phyloP scores from a whole-genome alignment of 2,888 invertebrate species.

The Drosophila testacea region DNA sequence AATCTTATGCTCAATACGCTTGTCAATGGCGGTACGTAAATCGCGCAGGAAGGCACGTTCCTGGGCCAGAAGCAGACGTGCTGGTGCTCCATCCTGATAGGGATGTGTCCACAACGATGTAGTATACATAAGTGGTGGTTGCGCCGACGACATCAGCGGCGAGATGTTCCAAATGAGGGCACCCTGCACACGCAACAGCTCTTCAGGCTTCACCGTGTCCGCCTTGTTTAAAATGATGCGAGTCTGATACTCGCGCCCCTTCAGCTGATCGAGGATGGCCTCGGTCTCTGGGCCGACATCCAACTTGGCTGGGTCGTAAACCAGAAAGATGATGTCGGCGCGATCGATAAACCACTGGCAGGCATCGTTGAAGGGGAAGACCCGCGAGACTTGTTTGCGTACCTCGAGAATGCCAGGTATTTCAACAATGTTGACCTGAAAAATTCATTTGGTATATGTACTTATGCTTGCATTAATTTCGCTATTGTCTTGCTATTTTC shows the following conservation, averaged over 20 bases:
- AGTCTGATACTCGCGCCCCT: conserved; percentile 96
- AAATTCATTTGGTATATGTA: conserved; percentile 40
- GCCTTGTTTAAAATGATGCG: conserved; percentile 97
- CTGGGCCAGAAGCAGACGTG: conserved; percentile 93
- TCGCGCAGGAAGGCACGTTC: conserved; percentile 95
- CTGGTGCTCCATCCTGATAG: conserved; percentile 92
- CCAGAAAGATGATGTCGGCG: conserved; percentile 97
- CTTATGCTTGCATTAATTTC: conserved; percentile 47
- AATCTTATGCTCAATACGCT: conserved; percentile 96
- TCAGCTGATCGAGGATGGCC: conserved; percentile 96
- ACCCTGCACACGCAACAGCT: conserved; percentile 96
- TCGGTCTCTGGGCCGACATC: conserved; percentile 98
- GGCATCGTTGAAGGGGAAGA: conserved; percentile 97
- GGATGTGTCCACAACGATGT: conserved; percentile 95
- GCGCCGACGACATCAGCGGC: conserved; percentile 97
- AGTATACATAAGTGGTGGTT: conserved; percentile 96
- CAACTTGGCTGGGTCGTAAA: conserved; percentile 97
- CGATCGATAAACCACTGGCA: conserved; percentile 99
- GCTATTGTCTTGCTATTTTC: conserved; percentile 58
- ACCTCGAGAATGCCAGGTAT: conserved; percentile 98
- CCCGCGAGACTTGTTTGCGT: conserved; percentile 95
- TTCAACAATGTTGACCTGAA: conserved; percentile 96
- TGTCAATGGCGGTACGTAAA: conserved; percentile 93
- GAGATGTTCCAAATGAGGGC: conserved; percentile 98
- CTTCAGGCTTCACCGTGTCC: conserved; percentile 95